Conservation (phyloP, 2,797 vertebrate species). For the Brachymystax lenok region DNA sequence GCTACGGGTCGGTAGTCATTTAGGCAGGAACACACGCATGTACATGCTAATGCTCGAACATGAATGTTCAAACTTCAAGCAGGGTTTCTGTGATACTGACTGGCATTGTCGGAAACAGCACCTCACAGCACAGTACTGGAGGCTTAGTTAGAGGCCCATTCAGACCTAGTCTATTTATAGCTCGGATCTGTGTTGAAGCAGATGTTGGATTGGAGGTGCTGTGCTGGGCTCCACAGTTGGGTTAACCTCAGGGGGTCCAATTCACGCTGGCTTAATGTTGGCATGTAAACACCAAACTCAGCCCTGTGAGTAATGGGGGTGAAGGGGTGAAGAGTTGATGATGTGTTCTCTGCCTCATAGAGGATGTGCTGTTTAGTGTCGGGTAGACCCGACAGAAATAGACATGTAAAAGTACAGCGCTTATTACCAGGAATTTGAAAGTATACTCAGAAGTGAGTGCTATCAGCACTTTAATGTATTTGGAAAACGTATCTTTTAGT, state of each 20-base stretch:
- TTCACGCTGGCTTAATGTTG: slow-evolving; percentile 38
- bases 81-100: slow-evolving; percentile 16
- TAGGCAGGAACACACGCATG: too few species aligned
- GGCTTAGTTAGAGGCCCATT: background rate
- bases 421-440: background rate
- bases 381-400: slow-evolving; percentile 13
- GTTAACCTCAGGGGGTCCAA: slow-evolving; percentile 28
- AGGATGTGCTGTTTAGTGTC: background rate
- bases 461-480: background rate
- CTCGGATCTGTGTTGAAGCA: slow-evolving; percentile 16
- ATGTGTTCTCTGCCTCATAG: slow-evolving; percentile 28
- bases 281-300: slow-evolving; percentile 50
- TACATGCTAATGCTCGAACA: background rate
- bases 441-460: background rate
- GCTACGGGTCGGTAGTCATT: too few species aligned
- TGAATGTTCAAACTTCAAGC: slow-evolving; percentile 10
- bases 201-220: slow-evolving; percentile 24
- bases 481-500: too few species aligned
- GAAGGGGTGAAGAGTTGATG: slow-evolving; percentile 43
- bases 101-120: slow-evolving; percentile 14
- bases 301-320: slow-evolving; percentile 21
- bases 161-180: slow-evolving; percentile 39
- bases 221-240: slow-evolving; percentile 13
- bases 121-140: background rate
- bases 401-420: slow-evolving; percentile 17